A percentile compares a stretch with the other conserved stretches of the same genome.
Evolutionary conservation across 2,113 vertebrate genomes (phyloP).

Genomic region (Corythoichthys haematopterus): DNA sequence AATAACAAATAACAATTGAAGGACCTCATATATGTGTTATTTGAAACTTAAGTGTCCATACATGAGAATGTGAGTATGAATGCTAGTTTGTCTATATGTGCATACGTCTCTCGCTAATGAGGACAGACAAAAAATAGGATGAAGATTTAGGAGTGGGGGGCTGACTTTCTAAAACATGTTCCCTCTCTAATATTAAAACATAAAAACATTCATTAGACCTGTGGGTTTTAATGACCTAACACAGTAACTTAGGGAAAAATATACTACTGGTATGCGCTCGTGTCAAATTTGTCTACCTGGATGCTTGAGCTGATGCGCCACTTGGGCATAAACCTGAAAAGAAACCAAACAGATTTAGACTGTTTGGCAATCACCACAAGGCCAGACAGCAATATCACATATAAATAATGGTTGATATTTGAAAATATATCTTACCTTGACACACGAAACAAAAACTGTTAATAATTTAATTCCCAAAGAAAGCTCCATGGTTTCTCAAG

Average conservation of each 20-base stretch:
- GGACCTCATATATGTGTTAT: no score
- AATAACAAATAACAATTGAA: no score
- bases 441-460: slow-evolving; percentile 68
- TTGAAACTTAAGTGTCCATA: no score
- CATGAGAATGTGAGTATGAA: no score
- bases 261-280: not conserved
- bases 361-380: not conserved
- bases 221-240: not conserved
- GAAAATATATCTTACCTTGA: slow-evolving; percentile 74
- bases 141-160: no score
- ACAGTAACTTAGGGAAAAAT: not conserved
- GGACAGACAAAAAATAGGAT: no score
- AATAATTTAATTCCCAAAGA: slow-evolving; percentile 55
- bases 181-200: not conserved
- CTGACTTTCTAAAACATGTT: no score
- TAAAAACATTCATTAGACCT: not conserved
- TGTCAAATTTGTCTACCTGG: slow-evolving; percentile 77
- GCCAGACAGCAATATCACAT: not conserved
- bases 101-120: no score
- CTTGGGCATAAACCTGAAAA: slow-evolving; percentile 77
- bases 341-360: slow-evolving; percentile 27
- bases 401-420: not conserved
- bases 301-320: slow-evolving; percentile 67
- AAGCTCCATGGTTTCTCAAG: slow-evolving; percentile 58
- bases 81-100: no score